Percentiles rank a stretch among this genome's conserved stretches.
phyloP scores from a whole-genome alignment of 2,797 vertebrate genomes.

The Eutrigla gurnardus region DNA sequence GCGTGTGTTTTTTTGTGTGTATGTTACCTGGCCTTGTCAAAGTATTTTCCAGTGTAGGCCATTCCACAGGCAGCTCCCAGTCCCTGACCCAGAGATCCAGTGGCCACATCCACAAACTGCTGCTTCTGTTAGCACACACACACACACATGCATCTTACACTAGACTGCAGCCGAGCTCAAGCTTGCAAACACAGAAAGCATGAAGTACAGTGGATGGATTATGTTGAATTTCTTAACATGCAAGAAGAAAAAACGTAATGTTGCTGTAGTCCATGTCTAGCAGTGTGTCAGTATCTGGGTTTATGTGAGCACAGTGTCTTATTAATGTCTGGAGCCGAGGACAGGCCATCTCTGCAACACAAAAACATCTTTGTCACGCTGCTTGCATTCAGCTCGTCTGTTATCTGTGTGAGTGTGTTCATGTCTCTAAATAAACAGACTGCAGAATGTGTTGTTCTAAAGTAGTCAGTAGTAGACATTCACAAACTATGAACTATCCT shows the following conservation, averaged over 20 bases:
- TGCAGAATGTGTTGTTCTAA: neutral
- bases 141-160: conserved; percentile 14
- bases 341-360: conserved; percentile 47
- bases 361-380: conserved; percentile 47
- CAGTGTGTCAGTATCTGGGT: conserved; percentile 11
- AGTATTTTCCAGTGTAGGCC: conserved; percentile 96
- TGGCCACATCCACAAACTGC: conserved; percentile 95
- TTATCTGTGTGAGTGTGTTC: conserved; percentile 26
- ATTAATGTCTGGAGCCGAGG: conserved; percentile 39
- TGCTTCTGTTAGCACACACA: conserved; percentile 86
- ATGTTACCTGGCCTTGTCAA: conserved; percentile 95
- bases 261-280: neutral
- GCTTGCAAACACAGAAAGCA: neutral
- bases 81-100: conserved; percentile 94
- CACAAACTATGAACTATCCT: neutral
- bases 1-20: conserved; percentile 8
- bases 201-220: conserved; percentile 19
- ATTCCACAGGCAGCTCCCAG: conserved; percentile 95
- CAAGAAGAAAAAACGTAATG: conserved; percentile 8
- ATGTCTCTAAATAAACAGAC: neutral
- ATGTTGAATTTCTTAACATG: conserved; percentile 1
- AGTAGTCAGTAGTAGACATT: conserved; percentile 3
- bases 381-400: neutral
- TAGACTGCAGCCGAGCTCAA: neutral
- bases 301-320: conserved; percentile 20